These are phyloP conservation scores for Charadrius vociferus DNA, from an alignment of 2,113 vertebrate genomes.

Conservation along the genomic window DNA sequence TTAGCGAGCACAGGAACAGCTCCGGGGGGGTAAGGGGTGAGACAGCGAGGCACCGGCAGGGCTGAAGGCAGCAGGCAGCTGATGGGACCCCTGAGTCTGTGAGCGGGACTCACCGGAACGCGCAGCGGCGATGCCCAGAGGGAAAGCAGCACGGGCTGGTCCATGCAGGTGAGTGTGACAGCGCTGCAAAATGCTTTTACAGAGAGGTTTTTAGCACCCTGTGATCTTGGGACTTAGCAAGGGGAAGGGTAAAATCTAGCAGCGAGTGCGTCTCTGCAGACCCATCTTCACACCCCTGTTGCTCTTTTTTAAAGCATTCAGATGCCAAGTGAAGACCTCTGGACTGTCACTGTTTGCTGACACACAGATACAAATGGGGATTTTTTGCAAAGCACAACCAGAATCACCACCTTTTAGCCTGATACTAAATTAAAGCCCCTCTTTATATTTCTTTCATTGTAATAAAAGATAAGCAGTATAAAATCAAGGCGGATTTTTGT, in stretches of 20 bases:
- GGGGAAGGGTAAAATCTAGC: background rate
- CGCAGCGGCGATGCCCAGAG: background rate
- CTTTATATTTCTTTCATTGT: background rate
- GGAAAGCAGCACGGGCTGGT: background rate
- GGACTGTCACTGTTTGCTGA: background rate
- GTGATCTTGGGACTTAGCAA: rapidly evolving
- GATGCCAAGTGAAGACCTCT: background rate
- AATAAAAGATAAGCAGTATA: background rate
- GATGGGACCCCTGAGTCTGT: background rate
- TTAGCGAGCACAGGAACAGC: background rate
- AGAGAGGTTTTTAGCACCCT: background rate
- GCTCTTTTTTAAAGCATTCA: rapidly evolving
- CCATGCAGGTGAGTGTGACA: background rate
- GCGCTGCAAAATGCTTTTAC: rapidly evolving
- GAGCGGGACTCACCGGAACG: rapidly evolving
- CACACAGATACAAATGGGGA: rapidly evolving
- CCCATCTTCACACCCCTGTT: rapidly evolving
- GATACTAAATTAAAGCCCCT: background rate
- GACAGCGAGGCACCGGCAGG: rapidly evolving
- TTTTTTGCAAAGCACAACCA: background rate
- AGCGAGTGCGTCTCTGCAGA: background rate
- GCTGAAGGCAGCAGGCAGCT: background rate
- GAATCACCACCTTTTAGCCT: background rate
- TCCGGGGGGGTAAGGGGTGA: background rate
- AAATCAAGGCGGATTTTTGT: background rate